These are phyloP conservation scores for Odontothrips loti DNA, from an alignment of 2,888 invertebrate species.

Conservation along the genomic window DNA sequence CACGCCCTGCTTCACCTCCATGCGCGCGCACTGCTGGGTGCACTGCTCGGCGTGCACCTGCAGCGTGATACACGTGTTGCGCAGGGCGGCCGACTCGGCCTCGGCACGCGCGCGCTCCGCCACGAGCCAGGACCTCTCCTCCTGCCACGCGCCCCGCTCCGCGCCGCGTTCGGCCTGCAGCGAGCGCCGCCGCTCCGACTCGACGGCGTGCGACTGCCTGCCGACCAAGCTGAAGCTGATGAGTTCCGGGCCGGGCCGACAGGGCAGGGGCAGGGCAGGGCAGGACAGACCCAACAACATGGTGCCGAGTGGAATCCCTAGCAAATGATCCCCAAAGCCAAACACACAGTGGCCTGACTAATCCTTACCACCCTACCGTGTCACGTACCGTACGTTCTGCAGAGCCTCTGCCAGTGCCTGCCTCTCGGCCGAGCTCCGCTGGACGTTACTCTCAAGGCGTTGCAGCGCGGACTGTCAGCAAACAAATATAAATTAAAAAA, in stretches of 20 bases:
- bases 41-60: conserved; percentile 16
- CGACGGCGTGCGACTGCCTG: conserved; percentile 8
- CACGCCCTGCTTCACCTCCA: not conserved
- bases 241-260: conserved; percentile 81
- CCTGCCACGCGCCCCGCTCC: conserved; percentile 7
- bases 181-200: conserved; percentile 5
- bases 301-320: too few species aligned
- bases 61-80: conserved; percentile 11
- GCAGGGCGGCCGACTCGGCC: conserved; percentile 1
- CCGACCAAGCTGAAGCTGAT: conserved; percentile 36
- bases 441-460: not conserved
- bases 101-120: conserved; percentile 9
- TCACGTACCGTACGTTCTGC: not conserved
- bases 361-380: too few species aligned
- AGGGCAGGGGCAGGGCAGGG: too few species aligned
- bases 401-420: conserved; percentile 1
- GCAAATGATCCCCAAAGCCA: too few species aligned
- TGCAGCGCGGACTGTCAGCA: not conserved
- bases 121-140: not conserved
- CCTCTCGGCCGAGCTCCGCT: not conserved
- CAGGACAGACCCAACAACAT: too few species aligned
- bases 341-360: too few species aligned
- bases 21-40: conserved; percentile 12
- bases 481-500: too few species aligned
- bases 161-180: not conserved